Conservation (phyloP, 2,113 vertebrate species). For the Mohoua ochrocephala region DNA sequence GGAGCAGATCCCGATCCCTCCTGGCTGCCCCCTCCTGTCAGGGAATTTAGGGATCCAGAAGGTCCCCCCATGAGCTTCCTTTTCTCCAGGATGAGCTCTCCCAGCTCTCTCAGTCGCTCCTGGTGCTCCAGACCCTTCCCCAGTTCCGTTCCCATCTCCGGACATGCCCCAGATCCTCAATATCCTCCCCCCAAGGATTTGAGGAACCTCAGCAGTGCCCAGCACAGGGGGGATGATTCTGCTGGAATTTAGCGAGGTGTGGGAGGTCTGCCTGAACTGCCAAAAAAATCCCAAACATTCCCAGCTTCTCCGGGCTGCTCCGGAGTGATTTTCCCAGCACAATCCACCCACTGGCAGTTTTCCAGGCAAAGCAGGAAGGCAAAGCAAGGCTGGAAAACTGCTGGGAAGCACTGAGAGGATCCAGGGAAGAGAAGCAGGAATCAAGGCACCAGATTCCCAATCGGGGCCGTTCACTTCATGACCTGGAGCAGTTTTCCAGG, state of each 20-base stretch:
- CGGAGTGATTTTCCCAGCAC: not conserved
- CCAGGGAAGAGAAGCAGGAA: not conserved
- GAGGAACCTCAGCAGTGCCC: not conserved
- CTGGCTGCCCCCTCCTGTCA: not conserved
- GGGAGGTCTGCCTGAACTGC: no score
- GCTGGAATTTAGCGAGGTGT: not conserved
- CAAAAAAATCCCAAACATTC: not conserved
- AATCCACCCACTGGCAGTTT: not conserved
- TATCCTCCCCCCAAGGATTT: not conserved
- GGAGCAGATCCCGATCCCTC: not conserved
- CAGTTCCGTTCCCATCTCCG: not conserved
- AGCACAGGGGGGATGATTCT: not conserved
- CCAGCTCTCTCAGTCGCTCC: not conserved
- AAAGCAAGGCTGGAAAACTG: not conserved
- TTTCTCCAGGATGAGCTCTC: not conserved
- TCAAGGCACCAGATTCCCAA: not conserved
- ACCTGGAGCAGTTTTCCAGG: not conserved
- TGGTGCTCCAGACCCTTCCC: not conserved
- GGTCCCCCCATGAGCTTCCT: not conserved
- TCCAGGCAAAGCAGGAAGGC: not conserved
- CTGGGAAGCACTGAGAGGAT: not conserved
- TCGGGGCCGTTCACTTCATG: fast-evolving
- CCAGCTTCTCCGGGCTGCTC: not conserved
- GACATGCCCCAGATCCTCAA: not conserved
- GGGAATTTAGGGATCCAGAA: not conserved